These are phyloP conservation scores for Xenentodon cancila DNA, from an alignment of 2,797 vertebrate species.

Conservation along the genomic window DNA sequence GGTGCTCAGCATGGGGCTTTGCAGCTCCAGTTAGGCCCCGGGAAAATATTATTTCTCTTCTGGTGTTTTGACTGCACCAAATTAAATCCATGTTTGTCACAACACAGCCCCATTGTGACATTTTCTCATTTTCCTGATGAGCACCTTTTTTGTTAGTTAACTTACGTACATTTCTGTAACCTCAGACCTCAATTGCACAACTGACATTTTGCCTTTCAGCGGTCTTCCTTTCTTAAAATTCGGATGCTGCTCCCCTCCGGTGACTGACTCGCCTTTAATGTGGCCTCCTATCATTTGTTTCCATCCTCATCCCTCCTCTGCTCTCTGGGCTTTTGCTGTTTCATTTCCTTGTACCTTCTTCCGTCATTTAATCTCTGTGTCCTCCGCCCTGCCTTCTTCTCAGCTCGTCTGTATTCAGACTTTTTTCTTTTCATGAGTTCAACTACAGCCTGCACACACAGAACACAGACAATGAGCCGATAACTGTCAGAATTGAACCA, in stretches of 20 bases:
- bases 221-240: constrained; percentile 1
- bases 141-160: background rate
- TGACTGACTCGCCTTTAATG: constrained; percentile 11
- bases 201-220: constrained; percentile 7
- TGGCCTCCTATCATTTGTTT: constrained; percentile 14
- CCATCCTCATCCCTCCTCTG: constrained; percentile 21
- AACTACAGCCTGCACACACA: no score
- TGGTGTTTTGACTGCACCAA: constrained; percentile 17
- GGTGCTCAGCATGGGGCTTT: constrained; percentile 57
- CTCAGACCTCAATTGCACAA: constrained; percentile 9
- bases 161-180: background rate
- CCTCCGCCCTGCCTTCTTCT: background rate
- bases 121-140: background rate
- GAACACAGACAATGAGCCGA: no score
- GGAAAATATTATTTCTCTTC: constrained; percentile 31
- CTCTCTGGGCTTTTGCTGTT: constrained; percentile 34
- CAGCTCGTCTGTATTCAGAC: no score
- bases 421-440: no score
- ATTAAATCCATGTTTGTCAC: constrained; percentile 35
- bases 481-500: no score
- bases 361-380: constrained; percentile 39
- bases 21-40: constrained; percentile 40
- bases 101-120: background rate
- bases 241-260: background rate
- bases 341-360: constrained; percentile 47